Evolutionary conservation across 2,888 invertebrate genomes (phyloP), one percentile per base, ranked within the genome.

Genomic region (Phymatocera aterrima): DNA sequence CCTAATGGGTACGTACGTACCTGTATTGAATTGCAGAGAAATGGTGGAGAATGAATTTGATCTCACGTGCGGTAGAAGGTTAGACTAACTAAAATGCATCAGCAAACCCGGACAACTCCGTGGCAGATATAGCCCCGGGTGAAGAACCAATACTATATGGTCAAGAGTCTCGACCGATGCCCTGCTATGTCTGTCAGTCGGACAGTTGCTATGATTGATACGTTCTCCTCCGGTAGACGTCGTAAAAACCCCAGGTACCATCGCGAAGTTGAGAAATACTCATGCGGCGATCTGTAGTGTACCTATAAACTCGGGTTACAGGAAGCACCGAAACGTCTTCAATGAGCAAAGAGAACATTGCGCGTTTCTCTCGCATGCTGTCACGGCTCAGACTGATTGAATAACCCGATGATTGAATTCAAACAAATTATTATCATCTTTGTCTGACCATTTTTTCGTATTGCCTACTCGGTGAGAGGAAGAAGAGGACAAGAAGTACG

Each of bases 141-240:
- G 34, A 48, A n/a, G n/a, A n/a, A 72, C 72, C 72, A 48, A 72
- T 72, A 72, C 72, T 15, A 51, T 51, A 72, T 28, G 48, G 72
- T 31, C 51, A 28, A 54, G 72, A 24, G 34, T 18, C 40, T 24
- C 75, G 57, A 75, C 34, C 57, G 54, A 75, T 75, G 75, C 75
- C 75, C 75, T 57, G 57, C 48, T 75, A 75, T 12, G 60, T 40
- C 75, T 60, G 75, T 75, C 75, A 54, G 75, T 75, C 60, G 57
- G 75, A 75, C 75, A 75, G 75, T 60, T 57, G 75, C 31, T 57
- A 75, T 75, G 75, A 75, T 75, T 75, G 75, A 75, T 75, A 75
- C 75, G 75, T 75, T 75, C 57, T 48, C 28, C 75, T 54, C 57
- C 75, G 54, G 75, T 75, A 75, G 75, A 75, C 75, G 75, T 75